Percentiles rank a stretch among this genome's conserved stretches.
phyloP scores from a whole-genome alignment of 1,140 invertebrate genomes.

The Zaprionus davidi region DNA sequence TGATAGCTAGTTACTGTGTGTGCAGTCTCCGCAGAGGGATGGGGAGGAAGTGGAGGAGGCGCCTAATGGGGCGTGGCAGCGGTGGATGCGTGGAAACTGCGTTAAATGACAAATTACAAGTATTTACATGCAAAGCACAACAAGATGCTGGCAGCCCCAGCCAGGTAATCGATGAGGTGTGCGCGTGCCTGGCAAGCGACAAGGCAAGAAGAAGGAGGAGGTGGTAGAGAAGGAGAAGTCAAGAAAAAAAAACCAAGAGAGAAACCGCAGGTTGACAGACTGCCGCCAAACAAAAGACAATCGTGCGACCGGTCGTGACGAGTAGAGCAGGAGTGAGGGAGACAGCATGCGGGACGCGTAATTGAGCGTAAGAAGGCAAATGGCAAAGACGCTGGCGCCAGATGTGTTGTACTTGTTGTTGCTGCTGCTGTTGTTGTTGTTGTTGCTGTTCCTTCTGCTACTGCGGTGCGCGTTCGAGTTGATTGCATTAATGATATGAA shows the following conservation, averaged over 20 bases:
- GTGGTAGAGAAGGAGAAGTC: neutral
- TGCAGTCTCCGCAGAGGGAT: too few relatives aligned
- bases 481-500: constrained; percentile 66
- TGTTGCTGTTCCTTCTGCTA: constrained; percentile 23
- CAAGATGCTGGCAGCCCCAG: constrained; percentile 48
- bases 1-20: neutral
- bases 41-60: neutral
- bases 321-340: constrained; percentile 1
- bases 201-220: neutral
- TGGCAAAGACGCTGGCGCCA: constrained; percentile 46
- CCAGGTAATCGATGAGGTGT: constrained; percentile 59
- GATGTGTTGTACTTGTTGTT: constrained; percentile 49
- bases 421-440: constrained; percentile 9
- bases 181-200: constrained; percentile 51
- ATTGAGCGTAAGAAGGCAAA: constrained; percentile 63
- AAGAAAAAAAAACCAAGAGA: constrained; percentile 13
- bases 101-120: constrained; percentile 71
- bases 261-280: constrained; percentile 55
- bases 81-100: constrained; percentile 37
- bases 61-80: constrained; percentile 25
- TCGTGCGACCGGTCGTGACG: constrained; percentile 11
- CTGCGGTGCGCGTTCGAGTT: constrained; percentile 29
- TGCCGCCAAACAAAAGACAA: constrained; percentile 49
- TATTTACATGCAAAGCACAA: constrained; percentile 69
- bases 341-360: constrained; percentile 33